A percentile compares a stretch with the other conserved stretches of the same genome.
phyloP scores from a whole-genome alignment of 92 coral and sea anemone species.

The Siderastrea siderea region DNA sequence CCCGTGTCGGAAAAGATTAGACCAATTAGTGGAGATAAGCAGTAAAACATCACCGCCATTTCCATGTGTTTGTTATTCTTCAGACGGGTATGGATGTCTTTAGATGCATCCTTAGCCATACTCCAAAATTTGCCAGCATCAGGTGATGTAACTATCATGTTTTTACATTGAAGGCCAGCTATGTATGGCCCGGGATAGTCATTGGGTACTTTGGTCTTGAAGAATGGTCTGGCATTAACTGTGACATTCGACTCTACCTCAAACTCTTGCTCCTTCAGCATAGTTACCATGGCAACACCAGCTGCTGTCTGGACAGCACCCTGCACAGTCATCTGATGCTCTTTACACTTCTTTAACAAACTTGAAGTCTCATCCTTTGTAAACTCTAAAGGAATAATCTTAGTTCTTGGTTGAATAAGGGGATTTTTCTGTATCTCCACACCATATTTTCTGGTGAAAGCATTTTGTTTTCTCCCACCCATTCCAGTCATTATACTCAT shows the following conservation, averaged over 20 bases:
- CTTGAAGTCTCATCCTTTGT: conserved; percentile 7
- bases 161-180: background rate
- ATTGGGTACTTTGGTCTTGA: conserved; percentile 18
- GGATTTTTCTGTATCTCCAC: conserved; percentile 14
- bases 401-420: conserved; percentile 15
- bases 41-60: background rate
- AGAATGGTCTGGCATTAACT: conserved; percentile 16
- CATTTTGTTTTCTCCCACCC: background rate
- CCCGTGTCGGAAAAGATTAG: no score
- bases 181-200: conserved; percentile 14
- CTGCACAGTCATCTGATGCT: conserved; percentile 16
- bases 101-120: background rate
- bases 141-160: background rate
- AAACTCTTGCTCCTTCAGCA: conserved; percentile 6
- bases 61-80: conserved; percentile 4
- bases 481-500: background rate
- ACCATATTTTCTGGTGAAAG: conserved; percentile 15
- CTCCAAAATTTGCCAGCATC: conserved; percentile 5
- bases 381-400: conserved; percentile 22
- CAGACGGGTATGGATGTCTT: conserved; percentile 1
- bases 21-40: background rate
- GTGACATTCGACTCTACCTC: background rate
- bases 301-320: conserved; percentile 31
- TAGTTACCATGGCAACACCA: conserved; percentile 25
- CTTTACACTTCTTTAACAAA: conserved; percentile 21